Conservation (phyloP, 2,888 invertebrate species). For the Cheilosia pagana region DNA sequence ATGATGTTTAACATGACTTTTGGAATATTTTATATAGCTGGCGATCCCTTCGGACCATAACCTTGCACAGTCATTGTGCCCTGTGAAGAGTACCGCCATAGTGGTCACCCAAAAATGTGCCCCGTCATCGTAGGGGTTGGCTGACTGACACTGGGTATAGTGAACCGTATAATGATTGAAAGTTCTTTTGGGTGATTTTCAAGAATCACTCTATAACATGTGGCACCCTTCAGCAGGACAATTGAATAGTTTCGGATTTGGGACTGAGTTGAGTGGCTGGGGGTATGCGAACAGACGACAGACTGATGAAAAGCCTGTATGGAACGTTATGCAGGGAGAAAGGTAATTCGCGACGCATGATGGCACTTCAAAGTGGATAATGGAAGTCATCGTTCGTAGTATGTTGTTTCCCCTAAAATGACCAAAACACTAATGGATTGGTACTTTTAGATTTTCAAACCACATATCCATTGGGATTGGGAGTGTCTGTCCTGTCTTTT, state of each 20-base stretch:
- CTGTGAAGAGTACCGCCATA: slow-evolving; percentile 51
- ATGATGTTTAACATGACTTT: slow-evolving; percentile 48
- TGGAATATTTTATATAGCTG: slow-evolving; percentile 30
- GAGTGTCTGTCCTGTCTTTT: too few species aligned
- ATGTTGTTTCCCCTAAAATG: neutral
- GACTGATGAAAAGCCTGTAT: slow-evolving; percentile 40
- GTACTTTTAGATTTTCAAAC: neutral
- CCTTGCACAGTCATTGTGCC: slow-evolving; percentile 52
- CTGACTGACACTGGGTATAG: neutral
- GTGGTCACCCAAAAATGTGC: slow-evolving; percentile 48
- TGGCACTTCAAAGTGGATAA: neutral
- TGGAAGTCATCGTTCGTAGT: too few species aligned
- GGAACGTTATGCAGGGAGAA: neutral
- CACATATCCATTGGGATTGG: too few species aligned
- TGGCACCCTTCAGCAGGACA: slow-evolving; percentile 43
- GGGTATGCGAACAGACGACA: slow-evolving; percentile 9
- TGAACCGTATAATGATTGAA: slow-evolving; percentile 21
- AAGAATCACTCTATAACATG: slow-evolving; percentile 56
- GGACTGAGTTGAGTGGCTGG: slow-evolving; percentile 57
- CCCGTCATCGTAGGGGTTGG: slow-evolving; percentile 61
- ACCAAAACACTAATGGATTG: neutral
- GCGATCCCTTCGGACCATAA: slow-evolving; percentile 41
- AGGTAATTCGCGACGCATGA: slow-evolving; percentile 58
- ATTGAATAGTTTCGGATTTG: slow-evolving; percentile 42
- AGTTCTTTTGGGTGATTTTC: slow-evolving; percentile 51